Base-by-base conservation (phyloP, 2,113 vertebrate genomes). In the Cyphomyrus discorhynchus region DNA sequence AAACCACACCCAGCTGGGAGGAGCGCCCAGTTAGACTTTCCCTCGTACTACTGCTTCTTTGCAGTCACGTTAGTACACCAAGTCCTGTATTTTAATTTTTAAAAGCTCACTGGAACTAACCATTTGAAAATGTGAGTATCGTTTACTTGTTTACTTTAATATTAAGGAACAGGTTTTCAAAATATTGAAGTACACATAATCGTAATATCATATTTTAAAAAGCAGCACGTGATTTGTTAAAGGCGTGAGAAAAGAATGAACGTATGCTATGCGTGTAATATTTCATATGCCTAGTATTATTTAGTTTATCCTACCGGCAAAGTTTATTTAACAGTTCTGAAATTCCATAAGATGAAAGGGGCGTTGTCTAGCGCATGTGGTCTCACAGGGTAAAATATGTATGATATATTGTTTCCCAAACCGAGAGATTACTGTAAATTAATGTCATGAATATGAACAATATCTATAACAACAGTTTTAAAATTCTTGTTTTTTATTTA, bases 1-100 rank as follows among this genome's bases (percentile, higher is more conserved):
- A 93, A 89, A 92, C 95, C 95, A 95, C 95, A 93, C 95, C 91
- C 91, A 91, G 58, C 50, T 88, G 74, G 91, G 91, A 89, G 91
- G 91, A 91, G 90, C 88, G 66, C 53, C 13, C 89, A 46, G 82
- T 89, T 66, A 88, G 47, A 74, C 90, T 56, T 80, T 85, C 53
- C 74, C 84, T 91, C 70, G 90, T 91, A 89, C 8, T 52, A 52
- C 58, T 89, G 86, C 91, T 91, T 90, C 77, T 88, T 24, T 87
- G 83, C 88, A 83, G 89, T 91, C 91, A 90, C 90, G 39, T 90
- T 91, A 86, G 58, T 56, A 58, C 90, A 90, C 91, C 74, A 80
- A 83, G 90, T 89, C 89, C 82, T 62, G 86, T 85, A n/a, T 74
- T 90, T 53, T 53, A 6, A 87, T 74, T 52, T 82, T 80, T 52